Conservation (phyloP, 2,113 vertebrate genomes). For the Nesogale talazaci region DNA sequence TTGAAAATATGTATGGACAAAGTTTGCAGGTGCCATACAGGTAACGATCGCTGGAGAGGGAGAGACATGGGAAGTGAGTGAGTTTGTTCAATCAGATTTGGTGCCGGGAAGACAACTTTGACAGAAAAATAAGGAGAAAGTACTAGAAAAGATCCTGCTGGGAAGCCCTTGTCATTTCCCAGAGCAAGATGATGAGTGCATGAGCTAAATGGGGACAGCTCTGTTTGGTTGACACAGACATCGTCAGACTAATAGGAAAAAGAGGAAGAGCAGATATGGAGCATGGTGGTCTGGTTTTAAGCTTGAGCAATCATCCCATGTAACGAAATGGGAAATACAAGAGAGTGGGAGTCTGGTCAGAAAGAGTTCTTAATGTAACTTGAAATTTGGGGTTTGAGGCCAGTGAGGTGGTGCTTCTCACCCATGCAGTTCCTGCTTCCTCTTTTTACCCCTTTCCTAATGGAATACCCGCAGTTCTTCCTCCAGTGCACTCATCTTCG, state of each 20-base stretch:
- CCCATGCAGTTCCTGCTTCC: neutral
- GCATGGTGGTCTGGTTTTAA: neutral
- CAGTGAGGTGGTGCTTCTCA: neutral
- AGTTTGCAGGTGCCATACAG: slow-evolving; percentile 91
- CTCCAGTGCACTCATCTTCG: neutral
- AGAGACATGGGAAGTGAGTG: neutral
- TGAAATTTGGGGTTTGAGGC: neutral
- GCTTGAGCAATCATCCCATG: neutral
- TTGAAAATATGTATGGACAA: slow-evolving; percentile 92
- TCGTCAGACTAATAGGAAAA: neutral
- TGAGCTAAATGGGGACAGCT: neutral
- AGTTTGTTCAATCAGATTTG: neutral
- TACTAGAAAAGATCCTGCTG: neutral
- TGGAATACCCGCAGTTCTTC: neutral
- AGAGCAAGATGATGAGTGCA: neutral
- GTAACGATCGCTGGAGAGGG: slow-evolving; percentile 82
- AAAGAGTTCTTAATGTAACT: neutral
- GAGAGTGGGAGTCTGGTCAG: neutral
- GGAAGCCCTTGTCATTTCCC: neutral
- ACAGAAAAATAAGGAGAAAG: neutral
- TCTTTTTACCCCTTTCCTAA: neutral
- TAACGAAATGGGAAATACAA: neutral
- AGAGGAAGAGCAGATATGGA: neutral
- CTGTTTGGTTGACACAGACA: neutral
- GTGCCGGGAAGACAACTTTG: slow-evolving; percentile 20